These are phyloP conservation scores for Catostomus latipinnis DNA, from an alignment of 2,797 vertebrate genomes.

Conservation along the genomic window DNA sequence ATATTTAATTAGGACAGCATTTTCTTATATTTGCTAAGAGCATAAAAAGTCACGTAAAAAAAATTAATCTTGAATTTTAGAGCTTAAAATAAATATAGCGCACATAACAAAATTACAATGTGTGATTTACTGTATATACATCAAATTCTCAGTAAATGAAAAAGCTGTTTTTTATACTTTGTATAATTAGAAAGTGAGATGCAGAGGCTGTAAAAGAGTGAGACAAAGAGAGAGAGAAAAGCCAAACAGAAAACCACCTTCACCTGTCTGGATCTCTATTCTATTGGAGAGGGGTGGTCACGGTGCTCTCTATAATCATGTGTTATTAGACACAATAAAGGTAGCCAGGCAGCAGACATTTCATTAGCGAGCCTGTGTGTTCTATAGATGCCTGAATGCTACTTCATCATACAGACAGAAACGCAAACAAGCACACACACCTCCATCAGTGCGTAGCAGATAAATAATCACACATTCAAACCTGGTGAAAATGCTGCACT, in stretches of 20 bases:
- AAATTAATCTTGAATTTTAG: too few species aligned
- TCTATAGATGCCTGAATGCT: conserved; percentile 19
- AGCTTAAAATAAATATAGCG: too few species aligned
- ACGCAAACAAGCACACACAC: conserved; percentile 6
- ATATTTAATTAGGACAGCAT: background rate
- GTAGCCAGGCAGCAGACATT: conserved; percentile 36
- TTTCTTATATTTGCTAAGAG: too few species aligned
- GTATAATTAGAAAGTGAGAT: conserved; percentile 50
- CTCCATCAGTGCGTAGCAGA: background rate
- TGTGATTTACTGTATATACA: background rate
- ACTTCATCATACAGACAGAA: conserved; percentile 16
- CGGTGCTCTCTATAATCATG: conserved; percentile 32
- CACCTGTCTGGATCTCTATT: conserved; percentile 17
- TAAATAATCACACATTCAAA: conserved; percentile 8
- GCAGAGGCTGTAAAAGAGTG: background rate
- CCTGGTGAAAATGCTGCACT: background rate
- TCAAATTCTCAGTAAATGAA: background rate
- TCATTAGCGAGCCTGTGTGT: conserved; percentile 29
- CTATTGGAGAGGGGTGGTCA: conserved; percentile 11
- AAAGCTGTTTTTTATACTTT: conserved; percentile 14
- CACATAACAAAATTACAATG: background rate
- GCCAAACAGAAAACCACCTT: conserved; percentile 10
- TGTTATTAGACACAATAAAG: conserved; percentile 52
- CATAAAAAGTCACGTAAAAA: too few species aligned
- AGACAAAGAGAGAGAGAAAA: conserved; percentile 42